These are phyloP conservation scores for Apodemia hepburni DNA, from an alignment of 2,888 invertebrate species.

Conservation along the genomic window DNA sequence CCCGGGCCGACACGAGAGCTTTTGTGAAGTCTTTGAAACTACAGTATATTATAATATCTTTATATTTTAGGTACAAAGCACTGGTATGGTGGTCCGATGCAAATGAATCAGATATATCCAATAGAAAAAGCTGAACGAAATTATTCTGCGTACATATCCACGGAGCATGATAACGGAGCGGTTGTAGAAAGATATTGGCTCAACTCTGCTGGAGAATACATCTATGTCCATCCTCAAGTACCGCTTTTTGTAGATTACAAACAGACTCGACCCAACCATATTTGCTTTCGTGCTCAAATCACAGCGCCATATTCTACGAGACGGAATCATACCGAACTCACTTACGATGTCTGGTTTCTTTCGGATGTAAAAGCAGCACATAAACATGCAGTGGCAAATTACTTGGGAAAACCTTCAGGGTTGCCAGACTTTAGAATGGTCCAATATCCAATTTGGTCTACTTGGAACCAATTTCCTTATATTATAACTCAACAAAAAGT, in stretches of 20 bases:
- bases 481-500: constrained; percentile 82
- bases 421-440: constrained; percentile 86
- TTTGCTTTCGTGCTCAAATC: constrained; percentile 80
- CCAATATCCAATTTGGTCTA: constrained; percentile 92
- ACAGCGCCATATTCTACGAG: constrained; percentile 75
- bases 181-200: constrained; percentile 86
- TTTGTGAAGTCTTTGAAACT: no score
- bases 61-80: constrained; percentile 56
- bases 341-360: constrained; percentile 82
- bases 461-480: constrained; percentile 88
- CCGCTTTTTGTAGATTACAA: constrained; percentile 88
- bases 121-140: constrained; percentile 73
- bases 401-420: constrained; percentile 81
- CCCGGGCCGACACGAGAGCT: no score
- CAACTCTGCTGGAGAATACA: constrained; percentile 84
- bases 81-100: constrained; percentile 86
- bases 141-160: constrained; percentile 78
- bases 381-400: constrained; percentile 79
- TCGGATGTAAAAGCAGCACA: constrained; percentile 82
- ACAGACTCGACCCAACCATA: constrained; percentile 63
- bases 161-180: constrained; percentile 75
- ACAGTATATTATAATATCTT: no score
- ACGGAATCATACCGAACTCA: constrained; percentile 58
- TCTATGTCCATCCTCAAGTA: constrained; percentile 81
- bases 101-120: constrained; percentile 81